A percentile compares a stretch with the other conserved stretches of the same genome.
phyloP scores from a whole-genome alignment of 2,113 vertebrate genomes.

The Chiloscyllium plagiosum region DNA sequence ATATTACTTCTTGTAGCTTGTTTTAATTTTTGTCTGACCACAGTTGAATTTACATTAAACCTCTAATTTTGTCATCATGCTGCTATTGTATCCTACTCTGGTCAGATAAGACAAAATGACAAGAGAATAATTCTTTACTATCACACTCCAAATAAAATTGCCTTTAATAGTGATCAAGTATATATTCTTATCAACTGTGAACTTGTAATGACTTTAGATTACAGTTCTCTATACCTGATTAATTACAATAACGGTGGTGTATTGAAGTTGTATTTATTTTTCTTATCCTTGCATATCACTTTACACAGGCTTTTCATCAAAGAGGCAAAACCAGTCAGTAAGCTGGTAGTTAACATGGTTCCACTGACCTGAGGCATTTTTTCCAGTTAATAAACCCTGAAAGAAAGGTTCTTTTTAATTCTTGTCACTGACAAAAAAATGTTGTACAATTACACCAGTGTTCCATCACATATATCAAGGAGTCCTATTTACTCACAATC shows the following conservation, averaged over 20 bases:
- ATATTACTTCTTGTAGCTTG: not conserved
- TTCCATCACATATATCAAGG: conserved; percentile 59
- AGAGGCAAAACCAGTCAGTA: conserved; percentile 47
- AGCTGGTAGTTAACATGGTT: conserved; percentile 52
- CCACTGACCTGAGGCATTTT: conserved; percentile 49
- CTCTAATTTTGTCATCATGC: not conserved
- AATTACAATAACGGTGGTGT: conserved; percentile 32
- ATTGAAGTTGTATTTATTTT: conserved; percentile 37
- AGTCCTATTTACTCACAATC: conserved; percentile 66
- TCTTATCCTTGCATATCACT: conserved; percentile 48
- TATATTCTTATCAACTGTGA: conserved; percentile 32
- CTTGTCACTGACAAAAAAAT: conserved; percentile 61
- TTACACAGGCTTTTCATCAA: conserved; percentile 59
- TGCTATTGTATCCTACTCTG: conserved; percentile 5
- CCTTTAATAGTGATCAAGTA: conserved; percentile 25
- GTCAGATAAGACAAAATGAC: conserved; percentile 24
- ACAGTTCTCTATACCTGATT: conserved; percentile 31
- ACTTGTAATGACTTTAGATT: conserved; percentile 38
- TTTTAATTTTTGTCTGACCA: conserved; percentile 7
- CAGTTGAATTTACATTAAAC: not conserved
- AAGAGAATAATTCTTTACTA: conserved; percentile 16
- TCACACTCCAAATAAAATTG: not conserved
- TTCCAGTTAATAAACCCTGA: conserved; percentile 58
- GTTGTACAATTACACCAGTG: conserved; percentile 56
- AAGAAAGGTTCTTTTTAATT: conserved; percentile 61